Conservation (phyloP, 2,113 vertebrate genomes). For the Micronisus gabar region DNA sequence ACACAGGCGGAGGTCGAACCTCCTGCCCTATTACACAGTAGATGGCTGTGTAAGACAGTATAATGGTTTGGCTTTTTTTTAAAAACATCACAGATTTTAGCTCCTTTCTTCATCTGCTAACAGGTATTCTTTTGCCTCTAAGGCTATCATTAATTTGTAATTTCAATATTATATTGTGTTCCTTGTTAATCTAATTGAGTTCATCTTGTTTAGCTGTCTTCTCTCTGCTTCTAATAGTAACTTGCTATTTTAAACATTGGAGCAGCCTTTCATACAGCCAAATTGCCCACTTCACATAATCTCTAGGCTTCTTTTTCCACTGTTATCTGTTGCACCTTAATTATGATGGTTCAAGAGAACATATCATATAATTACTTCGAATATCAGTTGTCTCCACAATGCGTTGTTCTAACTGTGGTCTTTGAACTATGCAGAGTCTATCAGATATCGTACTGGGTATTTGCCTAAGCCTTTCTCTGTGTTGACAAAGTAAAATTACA, state of each 20-base stretch:
- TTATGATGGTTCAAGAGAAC: background rate
- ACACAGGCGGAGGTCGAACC: accelerated
- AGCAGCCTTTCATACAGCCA: background rate
- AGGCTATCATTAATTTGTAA: background rate
- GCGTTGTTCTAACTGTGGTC: background rate
- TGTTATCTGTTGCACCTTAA: background rate
- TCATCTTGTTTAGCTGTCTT: background rate
- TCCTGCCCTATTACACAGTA: background rate
- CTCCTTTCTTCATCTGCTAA: background rate
- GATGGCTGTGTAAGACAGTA: background rate
- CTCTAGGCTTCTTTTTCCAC: background rate
- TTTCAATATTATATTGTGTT: background rate
- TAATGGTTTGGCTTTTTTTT: background rate
- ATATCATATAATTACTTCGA: background rate
- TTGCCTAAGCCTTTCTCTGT: background rate
- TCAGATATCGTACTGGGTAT: background rate
- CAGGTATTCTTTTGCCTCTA: background rate
- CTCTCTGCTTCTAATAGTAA: background rate
- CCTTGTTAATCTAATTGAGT: background rate
- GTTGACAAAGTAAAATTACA: background rate
- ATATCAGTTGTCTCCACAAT: background rate
- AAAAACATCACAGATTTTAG: background rate
- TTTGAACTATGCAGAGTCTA: background rate
- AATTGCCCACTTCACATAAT: background rate
- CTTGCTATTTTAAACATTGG: background rate